These are phyloP conservation scores for Dufourea novaeangliae DNA, from an alignment of 1,140 invertebrate genomes.

Conservation along the genomic window DNA sequence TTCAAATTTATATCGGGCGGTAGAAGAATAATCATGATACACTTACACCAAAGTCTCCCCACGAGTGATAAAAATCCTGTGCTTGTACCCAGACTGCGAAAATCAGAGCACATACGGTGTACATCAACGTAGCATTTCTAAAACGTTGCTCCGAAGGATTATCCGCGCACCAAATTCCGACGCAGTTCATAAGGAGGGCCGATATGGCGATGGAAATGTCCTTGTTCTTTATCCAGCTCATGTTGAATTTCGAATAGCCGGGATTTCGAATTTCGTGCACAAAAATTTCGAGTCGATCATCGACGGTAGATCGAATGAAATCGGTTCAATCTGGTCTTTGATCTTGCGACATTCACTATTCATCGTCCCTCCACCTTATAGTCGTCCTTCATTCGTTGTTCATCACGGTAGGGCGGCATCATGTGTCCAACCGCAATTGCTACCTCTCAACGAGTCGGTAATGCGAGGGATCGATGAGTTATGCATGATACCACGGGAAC, in stretches of 20 bases:
- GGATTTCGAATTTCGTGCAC: not conserved
- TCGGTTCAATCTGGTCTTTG: not conserved
- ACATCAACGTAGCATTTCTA: constrained; percentile 22
- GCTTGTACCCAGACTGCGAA: constrained; percentile 1
- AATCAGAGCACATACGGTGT: constrained; percentile 18
- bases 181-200: constrained; percentile 43
- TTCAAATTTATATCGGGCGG: too few relatives aligned
- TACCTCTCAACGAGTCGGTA: too few relatives aligned
- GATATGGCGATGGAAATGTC: constrained; percentile 49
- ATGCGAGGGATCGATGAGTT: too few relatives aligned
- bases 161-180: constrained; percentile 52
- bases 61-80: constrained; percentile 38
- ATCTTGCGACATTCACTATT: not conserved
- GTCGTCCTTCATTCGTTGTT: too few relatives aligned
- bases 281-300: not conserved
- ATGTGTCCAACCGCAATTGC: too few relatives aligned
- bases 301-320: not conserved
- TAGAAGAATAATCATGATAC: not conserved
- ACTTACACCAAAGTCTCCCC: constrained; percentile 58
- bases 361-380: not conserved
- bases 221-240: not conserved
- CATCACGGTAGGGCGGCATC: too few relatives aligned
- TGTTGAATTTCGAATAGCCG: not conserved
- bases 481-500: too few relatives aligned
- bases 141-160: constrained; percentile 3